Percentiles rank a stretch among this genome's conserved stretches.
Conservation (phyloP, 2,113 vertebrate species). For the Dascyllus trimaculatus region DNA sequence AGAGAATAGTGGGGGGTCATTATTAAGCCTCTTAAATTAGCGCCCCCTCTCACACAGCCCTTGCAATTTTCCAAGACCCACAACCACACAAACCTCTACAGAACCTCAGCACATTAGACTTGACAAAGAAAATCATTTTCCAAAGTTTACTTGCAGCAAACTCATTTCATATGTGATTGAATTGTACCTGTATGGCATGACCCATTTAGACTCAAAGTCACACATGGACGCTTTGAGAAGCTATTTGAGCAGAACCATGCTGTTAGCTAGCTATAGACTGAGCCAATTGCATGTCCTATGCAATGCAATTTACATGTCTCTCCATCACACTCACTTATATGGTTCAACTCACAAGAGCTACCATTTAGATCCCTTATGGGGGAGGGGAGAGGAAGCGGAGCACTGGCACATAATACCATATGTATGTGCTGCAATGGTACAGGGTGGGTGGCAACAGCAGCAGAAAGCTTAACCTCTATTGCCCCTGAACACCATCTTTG, state of each 20-base stretch:
- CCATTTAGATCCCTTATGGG: constrained; percentile 73
- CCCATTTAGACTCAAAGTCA: constrained; percentile 73
- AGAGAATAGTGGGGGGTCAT: constrained; percentile 81
- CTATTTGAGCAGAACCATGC: constrained; percentile 72
- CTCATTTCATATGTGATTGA: constrained; percentile 80
- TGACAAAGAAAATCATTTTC: constrained; percentile 74
- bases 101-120: constrained; percentile 52
- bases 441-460: constrained; percentile 56
- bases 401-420: constrained; percentile 41
- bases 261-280: constrained; percentile 63
- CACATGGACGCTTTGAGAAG: constrained; percentile 66
- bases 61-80: constrained; percentile 67
- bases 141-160: constrained; percentile 79
- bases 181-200: constrained; percentile 71
- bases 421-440: constrained; percentile 38
- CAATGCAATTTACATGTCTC: constrained; percentile 82
- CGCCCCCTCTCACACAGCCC: constrained; percentile 60
- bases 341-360: constrained; percentile 79
- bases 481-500: constrained; percentile 52
- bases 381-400: constrained; percentile 21
- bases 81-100: constrained; percentile 31
- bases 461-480: constrained; percentile 67
- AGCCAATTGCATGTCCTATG: constrained; percentile 69
- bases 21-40: constrained; percentile 84
- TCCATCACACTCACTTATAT: constrained; percentile 77